Evolutionary conservation across 2,797 vertebrate species (phyloP), one percentile per base, ranked within the genome.

Genomic region (Allochrocebus solatus): DNA sequence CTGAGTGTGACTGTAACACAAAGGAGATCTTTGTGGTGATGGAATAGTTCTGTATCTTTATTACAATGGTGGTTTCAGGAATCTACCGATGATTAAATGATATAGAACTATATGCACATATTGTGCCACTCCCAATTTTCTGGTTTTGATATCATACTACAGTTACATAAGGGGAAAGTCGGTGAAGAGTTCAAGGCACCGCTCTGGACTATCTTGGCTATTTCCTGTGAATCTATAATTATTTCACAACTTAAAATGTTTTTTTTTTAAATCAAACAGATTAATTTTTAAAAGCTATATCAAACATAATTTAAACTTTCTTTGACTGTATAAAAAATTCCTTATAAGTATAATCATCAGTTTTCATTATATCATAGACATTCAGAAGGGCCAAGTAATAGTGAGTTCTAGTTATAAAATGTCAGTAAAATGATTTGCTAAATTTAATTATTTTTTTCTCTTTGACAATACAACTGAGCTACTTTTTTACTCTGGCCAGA

Each of bases 291-390:
- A 95, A 59, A 67, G 21, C n/a, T 86, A 87, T 36, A 70, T 87
- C 61, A 61, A 94, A 94, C 72, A 61, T 59, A 89, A 46, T 28
- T 64, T 92, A 94, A 89, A 78, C 28, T 84, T 84, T 80, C 55
- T 91, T 94, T 67, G 16, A 93, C 39, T 70, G 21, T 70, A 80
- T 22, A 87, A 90, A 94, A 90, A 24, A 46, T 79, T 59, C 10
- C 12, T 93, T 85, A 39, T n/a, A 80, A 94, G 24, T 28, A 30
- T 74, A 80, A 39, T 92, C 50, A 81, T 61, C 61, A 84, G 33
- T 92, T 94, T 76, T 96, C 61, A 88, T 89, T 94, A 67, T 79
- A 61, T 43, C 79, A 5, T 67, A 95, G n/a, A 87, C 94, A 95
- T 88, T 95, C 41, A 84, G 72, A 97, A 95, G 28, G 8, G 48